A percentile compares a stretch with the other conserved stretches of the same genome.
phyloP scores from a whole-genome alignment of 2,888 invertebrate species.

The Leuctra nigra region DNA sequence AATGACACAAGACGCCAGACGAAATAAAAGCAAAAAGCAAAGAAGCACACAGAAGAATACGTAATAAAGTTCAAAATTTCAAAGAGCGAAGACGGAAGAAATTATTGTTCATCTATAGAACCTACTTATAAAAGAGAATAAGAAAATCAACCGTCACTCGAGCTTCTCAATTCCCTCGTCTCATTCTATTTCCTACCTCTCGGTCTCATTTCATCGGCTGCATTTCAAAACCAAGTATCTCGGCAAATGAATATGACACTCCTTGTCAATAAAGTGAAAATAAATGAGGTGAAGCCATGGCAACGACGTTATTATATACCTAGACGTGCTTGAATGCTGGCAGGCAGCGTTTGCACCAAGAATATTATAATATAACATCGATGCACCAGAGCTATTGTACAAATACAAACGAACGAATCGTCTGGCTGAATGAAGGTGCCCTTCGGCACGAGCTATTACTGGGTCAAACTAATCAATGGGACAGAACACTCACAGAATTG shows the following conservation, averaged over 20 bases:
- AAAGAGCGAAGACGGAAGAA: no score
- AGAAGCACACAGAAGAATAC: no score
- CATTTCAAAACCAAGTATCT: background rate
- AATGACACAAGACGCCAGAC: no score
- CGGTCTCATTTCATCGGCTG: no score
- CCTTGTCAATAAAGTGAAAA: background rate
- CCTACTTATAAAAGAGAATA: no score
- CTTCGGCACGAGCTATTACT: slow-evolving; percentile 4
- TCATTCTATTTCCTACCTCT: no score
- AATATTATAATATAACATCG: background rate
- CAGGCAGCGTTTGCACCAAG: background rate
- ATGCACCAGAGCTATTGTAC: background rate
- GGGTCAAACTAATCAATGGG: slow-evolving; percentile 9
- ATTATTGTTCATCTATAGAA: no score
- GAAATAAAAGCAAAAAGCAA: no score
- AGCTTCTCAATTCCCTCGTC: no score
- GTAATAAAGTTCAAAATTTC: no score
- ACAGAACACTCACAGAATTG: background rate
- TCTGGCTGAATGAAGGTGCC: background rate
- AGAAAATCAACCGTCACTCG: no score
- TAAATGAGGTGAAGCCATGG: slow-evolving; percentile 4
- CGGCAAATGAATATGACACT: slow-evolving; percentile 4
- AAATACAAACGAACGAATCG: background rate
- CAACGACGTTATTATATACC: background rate
- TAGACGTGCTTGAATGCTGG: background rate